Evolutionary conservation across 2,797 vertebrate genomes (phyloP), one percentile per base, ranked within the genome.

Genomic region (Psittacula echo): DNA sequence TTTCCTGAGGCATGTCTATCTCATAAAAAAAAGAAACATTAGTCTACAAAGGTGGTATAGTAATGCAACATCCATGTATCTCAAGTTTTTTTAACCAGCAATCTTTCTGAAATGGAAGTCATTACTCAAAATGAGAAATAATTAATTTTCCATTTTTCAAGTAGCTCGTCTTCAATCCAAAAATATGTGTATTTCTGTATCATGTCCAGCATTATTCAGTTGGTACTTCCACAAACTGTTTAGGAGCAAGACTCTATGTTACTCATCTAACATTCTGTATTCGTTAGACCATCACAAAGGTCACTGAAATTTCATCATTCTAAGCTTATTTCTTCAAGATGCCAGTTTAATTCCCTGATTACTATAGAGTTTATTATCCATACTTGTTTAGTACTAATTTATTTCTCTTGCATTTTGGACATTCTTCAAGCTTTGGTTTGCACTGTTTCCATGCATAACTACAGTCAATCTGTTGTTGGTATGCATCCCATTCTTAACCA

Each of bases 161-260:
- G 24, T 4, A 76, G 41, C 0, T 79, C 5, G 10, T 60, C 42
- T 72, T 85, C 56, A 95, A 17, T 32, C 27, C 44, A 74, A 70
- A 56, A 22, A 41, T 4, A 77, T 2, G 10, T 22, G 3, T 6
- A 30, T 51, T 53, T 74, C 70, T 65, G 13, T 21, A 56, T 4
- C 27, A 39, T 0, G 0, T 21, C 51, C 23, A 60, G 53, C 15
- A 18, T 47, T 65, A 77, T 39, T 80, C 73, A 64, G 19, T 1
- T 23, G 11, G 5, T 50, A 65, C 58, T 78, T 23, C 42, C 68
- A 73, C 15, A 82, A 64, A 16, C 13, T 23, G 22, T 13, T 37
- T 51, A 18, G 6, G n/a, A 86, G 4, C 4, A 60, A 50, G 22
- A 29, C 27, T 45, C 27, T 15, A 56, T 61, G 15, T 51, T 60